Evolutionary conservation across 2,113 vertebrate species (phyloP).

Genomic region (Myodes glareolus): DNA sequence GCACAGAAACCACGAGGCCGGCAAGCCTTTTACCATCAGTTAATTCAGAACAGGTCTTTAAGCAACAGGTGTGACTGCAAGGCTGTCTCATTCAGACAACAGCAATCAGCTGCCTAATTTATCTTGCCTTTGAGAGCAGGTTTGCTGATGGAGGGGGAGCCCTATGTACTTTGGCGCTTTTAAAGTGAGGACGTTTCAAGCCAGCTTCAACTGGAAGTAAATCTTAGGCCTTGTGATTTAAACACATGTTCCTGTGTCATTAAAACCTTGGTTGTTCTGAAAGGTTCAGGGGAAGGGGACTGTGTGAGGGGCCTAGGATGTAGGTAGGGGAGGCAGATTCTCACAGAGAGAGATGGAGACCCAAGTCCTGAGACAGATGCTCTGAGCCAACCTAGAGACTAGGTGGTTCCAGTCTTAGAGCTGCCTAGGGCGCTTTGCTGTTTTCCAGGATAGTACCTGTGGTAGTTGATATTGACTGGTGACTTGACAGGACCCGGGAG

Average conservation of each 20-base stretch:
- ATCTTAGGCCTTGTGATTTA: not conserved
- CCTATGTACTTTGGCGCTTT: not conserved
- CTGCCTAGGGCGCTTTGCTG: not conserved
- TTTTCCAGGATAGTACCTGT: not conserved
- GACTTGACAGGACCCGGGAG: not conserved
- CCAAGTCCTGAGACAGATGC: not conserved
- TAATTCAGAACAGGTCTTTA: not conserved
- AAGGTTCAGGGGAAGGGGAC: not conserved
- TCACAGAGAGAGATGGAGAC: not conserved
- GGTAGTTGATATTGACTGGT: not conserved
- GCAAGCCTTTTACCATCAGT: not conserved
- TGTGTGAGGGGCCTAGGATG: not conserved
- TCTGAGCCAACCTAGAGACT: fast-evolving
- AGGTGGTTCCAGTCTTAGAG: not conserved
- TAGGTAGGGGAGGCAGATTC: not conserved
- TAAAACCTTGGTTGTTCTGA: not conserved
- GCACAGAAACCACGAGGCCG: not conserved
- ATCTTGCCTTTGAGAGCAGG: not conserved
- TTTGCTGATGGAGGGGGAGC: not conserved
- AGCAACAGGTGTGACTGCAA: not conserved
- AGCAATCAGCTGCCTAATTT: not conserved
- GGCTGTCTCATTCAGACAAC: not conserved
- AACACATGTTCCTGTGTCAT: not conserved
- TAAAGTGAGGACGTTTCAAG: not conserved
- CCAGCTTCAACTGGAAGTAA: not conserved